Evolutionary conservation across 92 coral and sea anemone species (phyloP), one percentile per base, ranked within the genome.

Genomic region (Heliopora coerulea): DNA sequence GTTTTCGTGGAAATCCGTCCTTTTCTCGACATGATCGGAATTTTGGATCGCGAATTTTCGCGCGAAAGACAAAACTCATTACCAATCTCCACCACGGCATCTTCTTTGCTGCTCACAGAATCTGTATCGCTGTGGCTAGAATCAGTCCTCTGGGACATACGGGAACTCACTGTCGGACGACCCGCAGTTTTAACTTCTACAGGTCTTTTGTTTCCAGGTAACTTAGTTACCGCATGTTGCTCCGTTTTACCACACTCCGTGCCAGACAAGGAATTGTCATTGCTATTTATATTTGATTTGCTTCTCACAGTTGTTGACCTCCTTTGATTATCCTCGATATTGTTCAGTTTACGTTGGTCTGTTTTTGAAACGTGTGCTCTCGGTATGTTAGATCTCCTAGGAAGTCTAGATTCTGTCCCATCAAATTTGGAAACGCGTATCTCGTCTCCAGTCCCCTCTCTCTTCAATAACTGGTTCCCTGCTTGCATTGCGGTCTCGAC

Each of bases 391-490:
- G 74, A 67, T 25, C 33, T 44, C 54, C 59, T 58, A 20, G 74
- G 74, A 7, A 67, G 74, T 44, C 29, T 70, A 11, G 62, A 50
- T 54, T 33, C 54, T 8, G 63, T 29, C 44, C 35, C 63, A 31
- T 70, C 77, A 67, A 12, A 24, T 49, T 49, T 67, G 19, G 54
- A 58, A 24, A 67, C 59, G 1, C 77, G 77, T 54, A 70, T 33
- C 63, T 70, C 77, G 54, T 70, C 77, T 15, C 77, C 77, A 52
- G 63, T 70, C 17, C 77, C 77, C 24, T 70, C 62, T 57, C 77
- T 57, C 42, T 70, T 52, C 63, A 54, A 35, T 31, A 57, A 34
- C 11, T 37, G 57, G 52, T 30, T n/a, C 63, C 63, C 77, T 32
- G 49, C 77, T 1, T 70, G 63, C 77, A 37, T 31, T 54, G 77